Evolutionary conservation across 2,888 invertebrate genomes (phyloP).

Genomic region (Stenodera caucasica): DNA sequence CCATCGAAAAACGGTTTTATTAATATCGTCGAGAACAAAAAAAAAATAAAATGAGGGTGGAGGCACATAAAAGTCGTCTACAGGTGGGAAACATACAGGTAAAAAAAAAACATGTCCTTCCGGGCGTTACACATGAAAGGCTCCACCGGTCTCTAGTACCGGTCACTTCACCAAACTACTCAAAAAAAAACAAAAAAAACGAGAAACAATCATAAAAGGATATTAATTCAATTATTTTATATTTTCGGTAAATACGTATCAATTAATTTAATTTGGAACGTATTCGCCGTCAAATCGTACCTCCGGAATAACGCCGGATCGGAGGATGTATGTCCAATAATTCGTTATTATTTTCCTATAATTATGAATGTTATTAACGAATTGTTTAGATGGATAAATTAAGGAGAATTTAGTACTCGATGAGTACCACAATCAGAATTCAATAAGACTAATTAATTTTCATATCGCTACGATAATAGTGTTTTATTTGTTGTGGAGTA

Average conservation of each 20-base stretch:
- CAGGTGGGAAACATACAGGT: conserved; percentile 35
- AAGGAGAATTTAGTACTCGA: no score
- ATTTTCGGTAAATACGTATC: conserved; percentile 25
- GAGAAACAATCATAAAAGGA: conserved; percentile 3
- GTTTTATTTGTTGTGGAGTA: no score
- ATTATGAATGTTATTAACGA: no score
- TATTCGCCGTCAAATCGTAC: conserved; percentile 12
- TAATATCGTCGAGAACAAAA: conserved; percentile 20
- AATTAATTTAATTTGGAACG: conserved; percentile 28
- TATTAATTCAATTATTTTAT: conserved; percentile 22
- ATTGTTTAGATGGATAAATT: no score
- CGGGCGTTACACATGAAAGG: conserved; percentile 42
- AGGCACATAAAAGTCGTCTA: conserved; percentile 25
- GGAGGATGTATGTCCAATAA: not conserved
- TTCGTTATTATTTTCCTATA: no score
- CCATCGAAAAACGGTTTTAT: conserved; percentile 28
- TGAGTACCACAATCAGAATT: no score
- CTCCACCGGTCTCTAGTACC: conserved; percentile 37
- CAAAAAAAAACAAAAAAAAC: conserved; percentile 11
- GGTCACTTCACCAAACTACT: conserved; percentile 34
- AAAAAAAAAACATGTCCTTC: conserved; percentile 34
- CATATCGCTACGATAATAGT: no score
- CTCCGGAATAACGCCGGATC: no score
- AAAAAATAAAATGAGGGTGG: conserved; percentile 25
- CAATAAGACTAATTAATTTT: no score